Evolutionary conservation across 2,113 vertebrate genomes (phyloP).

Genomic region (Clupea harengus): DNA sequence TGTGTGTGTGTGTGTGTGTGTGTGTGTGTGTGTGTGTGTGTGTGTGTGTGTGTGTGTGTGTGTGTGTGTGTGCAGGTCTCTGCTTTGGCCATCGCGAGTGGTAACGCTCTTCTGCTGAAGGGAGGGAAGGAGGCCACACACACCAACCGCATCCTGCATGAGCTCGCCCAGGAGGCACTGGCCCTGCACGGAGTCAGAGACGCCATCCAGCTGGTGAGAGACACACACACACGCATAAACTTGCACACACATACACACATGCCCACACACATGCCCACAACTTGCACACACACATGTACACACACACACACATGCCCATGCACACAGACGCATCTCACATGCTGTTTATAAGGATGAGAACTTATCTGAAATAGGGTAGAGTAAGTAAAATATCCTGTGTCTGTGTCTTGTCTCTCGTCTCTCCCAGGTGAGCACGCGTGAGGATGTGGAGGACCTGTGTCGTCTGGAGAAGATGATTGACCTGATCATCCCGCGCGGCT

Average conservation of each 20-base stretch:
- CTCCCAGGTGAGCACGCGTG: constrained; percentile 90
- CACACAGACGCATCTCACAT: neutral
- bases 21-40: neutral
- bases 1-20: neutral
- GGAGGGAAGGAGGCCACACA: constrained; percentile 90
- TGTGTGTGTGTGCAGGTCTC: constrained; percentile 75
- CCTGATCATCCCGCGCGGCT: constrained; percentile 94
- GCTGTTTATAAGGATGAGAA: neutral
- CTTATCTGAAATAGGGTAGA: too few species aligned
- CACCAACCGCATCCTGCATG: constrained; percentile 90
- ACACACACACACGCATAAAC: constrained; percentile 13
- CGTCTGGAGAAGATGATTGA: constrained; percentile 92
- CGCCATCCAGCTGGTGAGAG: constrained; percentile 85
- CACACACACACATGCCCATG: neutral
- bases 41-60: neutral
- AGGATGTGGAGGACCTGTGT: constrained; percentile 96
- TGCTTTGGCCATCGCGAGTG: constrained; percentile 92
- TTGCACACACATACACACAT: neutral
- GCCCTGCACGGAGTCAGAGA: constrained; percentile 86
- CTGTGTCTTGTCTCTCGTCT: constrained; percentile 63
- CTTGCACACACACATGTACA: constrained; percentile 59
- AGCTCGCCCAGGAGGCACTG: constrained; percentile 90
- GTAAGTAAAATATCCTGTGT: constrained; percentile 61
- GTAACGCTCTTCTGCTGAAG: constrained; percentile 92
- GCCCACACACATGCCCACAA: neutral